phyloP scores from a whole-genome alignment of 2,797 vertebrate genomes.

The Nyctalus aviator region DNA sequence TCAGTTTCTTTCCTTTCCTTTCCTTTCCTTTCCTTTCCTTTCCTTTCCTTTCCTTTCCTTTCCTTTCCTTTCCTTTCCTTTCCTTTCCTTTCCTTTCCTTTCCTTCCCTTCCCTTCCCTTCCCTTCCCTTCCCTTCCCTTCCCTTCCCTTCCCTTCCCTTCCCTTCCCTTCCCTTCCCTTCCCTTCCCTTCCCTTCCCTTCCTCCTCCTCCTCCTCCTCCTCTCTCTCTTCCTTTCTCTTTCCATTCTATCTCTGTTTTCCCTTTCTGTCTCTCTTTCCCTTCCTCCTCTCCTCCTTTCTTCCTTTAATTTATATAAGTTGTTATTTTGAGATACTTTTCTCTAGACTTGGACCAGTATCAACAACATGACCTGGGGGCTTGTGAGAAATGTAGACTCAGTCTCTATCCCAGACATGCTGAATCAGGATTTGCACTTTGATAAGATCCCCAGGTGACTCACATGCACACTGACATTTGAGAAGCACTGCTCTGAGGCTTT shows the following conservation, averaged over 20 bases:
- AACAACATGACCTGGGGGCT: background rate
- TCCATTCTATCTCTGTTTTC: background rate
- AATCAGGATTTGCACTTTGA: background rate
- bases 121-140: background rate
- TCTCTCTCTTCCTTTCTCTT: no score
- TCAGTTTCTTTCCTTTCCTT: no score
- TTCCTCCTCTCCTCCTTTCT: background rate
- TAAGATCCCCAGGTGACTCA: background rate
- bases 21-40: rapidly evolving
- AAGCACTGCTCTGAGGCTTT: background rate
- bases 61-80: background rate
- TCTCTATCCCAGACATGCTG: background rate
- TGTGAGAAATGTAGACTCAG: constrained; percentile 29
- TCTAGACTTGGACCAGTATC: background rate
- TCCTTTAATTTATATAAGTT: background rate
- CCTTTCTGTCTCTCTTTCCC: background rate
- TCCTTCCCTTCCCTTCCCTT: background rate
- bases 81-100: background rate
- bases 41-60: no score
- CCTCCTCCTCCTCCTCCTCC: no score
- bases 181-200: no score
- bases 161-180: no score
- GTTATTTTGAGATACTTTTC: constrained; percentile 26
- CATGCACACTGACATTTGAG: background rate
- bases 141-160: no score